Evolutionary conservation across 2,888 invertebrate genomes (phyloP), one percentile per base, ranked within the genome.

Genomic region (Drosophila melanosoma): DNA sequence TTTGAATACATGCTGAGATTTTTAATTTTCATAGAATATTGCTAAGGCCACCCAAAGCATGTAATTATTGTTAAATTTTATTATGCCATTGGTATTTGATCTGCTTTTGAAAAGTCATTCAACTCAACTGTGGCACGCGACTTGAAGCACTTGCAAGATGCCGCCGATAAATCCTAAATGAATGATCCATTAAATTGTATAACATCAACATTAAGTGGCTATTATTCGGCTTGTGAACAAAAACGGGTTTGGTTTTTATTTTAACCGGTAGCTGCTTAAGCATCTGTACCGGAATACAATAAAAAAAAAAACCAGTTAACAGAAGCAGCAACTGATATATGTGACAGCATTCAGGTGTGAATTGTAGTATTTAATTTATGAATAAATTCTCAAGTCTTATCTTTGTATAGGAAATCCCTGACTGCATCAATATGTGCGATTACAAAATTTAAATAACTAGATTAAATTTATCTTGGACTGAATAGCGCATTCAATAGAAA

Each of bases 1-100:
- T 69, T 76, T 69, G 51, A 70, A 75, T 77, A 67, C 88, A 88
- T 70, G 77, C 79, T 83, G 84, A 56, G 81, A 81, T 81, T 79
- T 88, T 82, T 73, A 77, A 87, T 85, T 76, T 71, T 56, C 69
- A 81, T 86, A 68, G 58, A 69, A 70, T 70, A 70, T 70, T 74
- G 74, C 57, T 1, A 5, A 29, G 67, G 29, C 49, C 54, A 23
- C 38, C 42, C 12, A 35, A 26, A 63, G 29, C 51, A 33, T 29
- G 11, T 61, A 36, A 52, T 53, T 48, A 56, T 51, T 38, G 64
- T 54, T 48, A 53, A 33, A 6, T 48, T 54, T 35, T 32, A 38
- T 51, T 54, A 38, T 23, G 7, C 23, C 8, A 15, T 45, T 8
- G 15, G 15, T 17, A 17, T 26, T 29, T 61, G 35, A 36, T 54